phyloP scores from a whole-genome alignment of 2,888 invertebrate species.

The Carabus problematicus region DNA sequence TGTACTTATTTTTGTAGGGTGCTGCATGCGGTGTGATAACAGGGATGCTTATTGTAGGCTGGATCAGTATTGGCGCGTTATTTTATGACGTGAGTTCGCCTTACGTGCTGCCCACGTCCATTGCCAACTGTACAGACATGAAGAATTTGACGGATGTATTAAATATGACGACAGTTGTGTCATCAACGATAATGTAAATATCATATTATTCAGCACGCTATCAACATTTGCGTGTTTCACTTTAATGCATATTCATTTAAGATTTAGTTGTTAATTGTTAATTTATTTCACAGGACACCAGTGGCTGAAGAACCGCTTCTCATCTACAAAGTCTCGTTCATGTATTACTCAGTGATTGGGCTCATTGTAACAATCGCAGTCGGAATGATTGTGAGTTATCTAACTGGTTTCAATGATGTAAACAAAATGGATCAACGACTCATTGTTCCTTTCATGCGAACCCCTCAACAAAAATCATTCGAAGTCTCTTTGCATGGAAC shows the following conservation, averaged over 20 bases:
- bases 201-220: no score
- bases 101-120: constrained; percentile 2
- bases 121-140: background rate
- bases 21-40: constrained; percentile 5
- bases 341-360: constrained; percentile 21
- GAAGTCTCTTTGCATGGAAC: no score
- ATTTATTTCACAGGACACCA: background rate
- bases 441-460: constrained; percentile 17
- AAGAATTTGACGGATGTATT: constrained; percentile 3
- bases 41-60: constrained; percentile 8
- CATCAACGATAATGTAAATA: background rate
- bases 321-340: constrained; percentile 22
- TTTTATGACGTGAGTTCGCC: constrained; percentile 5
- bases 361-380: constrained; percentile 16
- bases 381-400: constrained; percentile 18
- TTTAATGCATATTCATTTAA: no score
- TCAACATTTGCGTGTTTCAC: no score
- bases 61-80: constrained; percentile 10
- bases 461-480: no score
- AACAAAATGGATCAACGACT: constrained; percentile 18
- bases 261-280: no score
- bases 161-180: constrained; percentile 7
- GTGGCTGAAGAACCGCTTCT: constrained; percentile 20
- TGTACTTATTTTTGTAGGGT: background rate
- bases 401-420: constrained; percentile 13